A percentile compares a stretch with the other conserved stretches of the same genome.
Conservation (phyloP, 2,113 vertebrate species). For the Odobenus rosmarus region DNA sequence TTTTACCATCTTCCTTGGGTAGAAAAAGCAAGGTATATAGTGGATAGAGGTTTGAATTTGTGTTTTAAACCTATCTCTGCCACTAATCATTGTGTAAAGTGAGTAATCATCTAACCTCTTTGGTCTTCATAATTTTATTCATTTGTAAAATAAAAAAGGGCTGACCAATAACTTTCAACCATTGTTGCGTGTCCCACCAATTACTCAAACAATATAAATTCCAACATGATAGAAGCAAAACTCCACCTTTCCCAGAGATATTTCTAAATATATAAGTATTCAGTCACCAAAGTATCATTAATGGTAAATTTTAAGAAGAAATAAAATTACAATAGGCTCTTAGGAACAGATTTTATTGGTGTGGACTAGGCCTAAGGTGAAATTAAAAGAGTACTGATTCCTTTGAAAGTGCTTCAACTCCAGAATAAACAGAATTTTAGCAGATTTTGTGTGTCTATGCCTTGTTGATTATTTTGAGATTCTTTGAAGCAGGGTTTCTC, state of each 20-base stretch:
- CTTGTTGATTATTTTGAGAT: conserved; percentile 2
- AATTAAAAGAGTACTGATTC: conserved; percentile 18
- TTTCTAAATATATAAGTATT: background rate
- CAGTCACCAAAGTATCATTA: background rate
- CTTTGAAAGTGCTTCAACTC: background rate
- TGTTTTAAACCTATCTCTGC: background rate
- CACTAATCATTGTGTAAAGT: background rate
- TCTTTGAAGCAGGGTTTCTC: background rate
- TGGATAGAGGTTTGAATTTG: background rate
- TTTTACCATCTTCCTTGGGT: conserved; percentile 1
- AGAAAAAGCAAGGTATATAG: background rate
- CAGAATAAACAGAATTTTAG: conserved; percentile 41
- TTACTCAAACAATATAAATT: conserved; percentile 41
- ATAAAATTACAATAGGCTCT: background rate
- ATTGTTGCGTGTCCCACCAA: background rate
- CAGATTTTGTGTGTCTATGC: background rate
- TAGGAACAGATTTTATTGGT: conserved; percentile 38
- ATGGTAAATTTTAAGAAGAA: conserved; percentile 39
- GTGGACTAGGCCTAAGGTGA: background rate
- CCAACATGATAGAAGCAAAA: conserved; percentile 20
- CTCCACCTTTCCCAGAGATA: background rate
- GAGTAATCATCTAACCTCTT: background rate
- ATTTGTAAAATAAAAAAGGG: conserved; percentile 40
- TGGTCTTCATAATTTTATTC: conserved; percentile 10
- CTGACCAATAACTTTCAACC: background rate